Evolutionary conservation across 2,888 invertebrate genomes (phyloP), one percentile per base, ranked within the genome.

Genomic region (Chesias legatella): DNA sequence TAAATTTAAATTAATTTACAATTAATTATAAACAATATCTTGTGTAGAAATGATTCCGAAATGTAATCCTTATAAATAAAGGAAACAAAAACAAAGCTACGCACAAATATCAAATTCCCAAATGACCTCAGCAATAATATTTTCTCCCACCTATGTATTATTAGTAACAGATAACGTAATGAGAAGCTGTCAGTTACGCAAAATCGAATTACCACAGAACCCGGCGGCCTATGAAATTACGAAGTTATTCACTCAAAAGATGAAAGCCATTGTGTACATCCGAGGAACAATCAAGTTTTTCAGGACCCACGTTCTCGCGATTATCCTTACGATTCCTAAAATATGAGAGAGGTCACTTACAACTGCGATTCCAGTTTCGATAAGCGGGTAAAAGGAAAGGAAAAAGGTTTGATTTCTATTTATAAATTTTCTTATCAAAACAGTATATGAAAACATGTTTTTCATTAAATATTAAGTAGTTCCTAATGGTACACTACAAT

Each of bases 191-290:
- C 62, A 58, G 55, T 53, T 51, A 33, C 52, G 50, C 47, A 33
- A 64, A 63, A 63, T 67, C 53, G 42, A 59, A 70, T 70, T 57
- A 63, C 43, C 37, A 39, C 36, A 46, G 48, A 48, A 56, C 39
- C 58, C 70, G 69, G 49, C 63, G 65, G 60, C 39, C 64, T 63
- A 67, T 56, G 55, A 71, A 68, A 71, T 70, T 63, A 63, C 55
- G 36, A 50, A 51, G 45, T 55, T 50, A 60, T 63, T 64, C 54
- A 35, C 46, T 45, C 48, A 58, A 61, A 65, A 61, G 56, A 59
- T 52, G 53, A 58, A 53, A 49, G 53, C 39, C 42, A 50, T 53
- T 43, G 41, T 43, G 43, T 51, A 49, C 36, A 29, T 44, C 52
- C 50, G 41, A 36, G 44, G 48, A 38, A 57, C 57, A 63, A 63